Evolutionary conservation across 2,888 invertebrate species (phyloP).

Genomic region (Machimus atricapillus): DNA sequence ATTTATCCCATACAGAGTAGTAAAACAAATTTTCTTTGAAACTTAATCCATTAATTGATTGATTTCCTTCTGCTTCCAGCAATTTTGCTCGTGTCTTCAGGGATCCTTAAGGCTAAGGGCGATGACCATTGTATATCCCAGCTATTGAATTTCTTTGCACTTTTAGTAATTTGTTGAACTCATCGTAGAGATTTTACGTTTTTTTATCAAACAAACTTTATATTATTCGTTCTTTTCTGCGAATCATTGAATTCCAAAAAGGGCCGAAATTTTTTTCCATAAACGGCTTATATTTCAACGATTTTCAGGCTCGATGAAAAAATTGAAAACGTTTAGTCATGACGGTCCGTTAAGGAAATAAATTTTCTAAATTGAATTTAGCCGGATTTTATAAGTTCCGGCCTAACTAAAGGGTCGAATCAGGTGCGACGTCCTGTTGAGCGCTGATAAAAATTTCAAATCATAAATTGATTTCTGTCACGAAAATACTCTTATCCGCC

Average conservation of each 20-base stretch:
- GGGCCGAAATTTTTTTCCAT: not conserved
- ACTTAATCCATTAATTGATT: slow-evolving; percentile 15
- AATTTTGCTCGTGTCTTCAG: not conserved
- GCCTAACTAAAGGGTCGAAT: not conserved
- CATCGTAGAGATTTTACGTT: not conserved
- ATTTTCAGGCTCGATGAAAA: not conserved
- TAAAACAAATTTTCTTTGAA: slow-evolving; percentile 2
- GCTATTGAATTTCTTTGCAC: not conserved
- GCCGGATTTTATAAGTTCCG: not conserved
- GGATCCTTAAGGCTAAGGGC: not conserved
- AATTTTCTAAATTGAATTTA: not conserved
- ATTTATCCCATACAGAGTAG: not conserved
- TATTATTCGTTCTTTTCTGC: not conserved
- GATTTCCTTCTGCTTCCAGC: not conserved
- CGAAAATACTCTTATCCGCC: not conserved
- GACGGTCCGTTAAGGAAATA: not conserved
- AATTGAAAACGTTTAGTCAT: not conserved
- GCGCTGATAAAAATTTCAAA: not conserved
- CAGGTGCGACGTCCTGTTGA: not conserved
- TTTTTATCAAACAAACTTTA: not conserved
- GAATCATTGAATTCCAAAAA: not conserved
- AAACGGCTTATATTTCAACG: not conserved
- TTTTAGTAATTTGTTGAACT: not conserved
- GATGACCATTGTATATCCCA: not conserved
- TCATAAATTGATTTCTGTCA: not conserved